phyloP scores from a whole-genome alignment of 2,888 invertebrate genomes.

The Eulithis prunata region DNA sequence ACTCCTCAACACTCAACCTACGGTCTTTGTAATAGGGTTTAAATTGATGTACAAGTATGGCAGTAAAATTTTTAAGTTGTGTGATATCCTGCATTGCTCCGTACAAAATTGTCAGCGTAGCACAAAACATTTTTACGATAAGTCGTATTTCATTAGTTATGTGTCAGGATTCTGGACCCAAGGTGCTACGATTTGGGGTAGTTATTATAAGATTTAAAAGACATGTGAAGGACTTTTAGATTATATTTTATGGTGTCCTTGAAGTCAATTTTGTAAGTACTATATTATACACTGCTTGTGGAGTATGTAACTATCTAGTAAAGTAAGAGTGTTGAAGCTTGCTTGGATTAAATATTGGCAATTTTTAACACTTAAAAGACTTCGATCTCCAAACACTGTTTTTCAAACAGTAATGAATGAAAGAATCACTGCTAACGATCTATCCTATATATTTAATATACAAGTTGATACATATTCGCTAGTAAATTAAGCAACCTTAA shows the following conservation, averaged over 20 bases:
- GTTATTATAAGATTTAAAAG: conserved; percentile 37
- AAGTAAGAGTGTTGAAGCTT: too few species aligned
- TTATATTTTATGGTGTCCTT: neutral
- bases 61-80: conserved; percentile 51
- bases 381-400: too few species aligned
- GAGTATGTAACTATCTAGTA: too few species aligned
- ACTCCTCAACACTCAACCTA: conserved; percentile 33
- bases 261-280: too few species aligned
- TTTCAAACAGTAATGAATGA: too few species aligned
- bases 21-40: conserved; percentile 29
- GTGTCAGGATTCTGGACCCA: conserved; percentile 44
- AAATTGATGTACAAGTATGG: conserved; percentile 31
- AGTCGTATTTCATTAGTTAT: conserved; percentile 66
- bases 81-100: conserved; percentile 65
- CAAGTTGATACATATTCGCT: conserved; percentile 13
- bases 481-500: conserved; percentile 43
- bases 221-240: neutral
- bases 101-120: conserved; percentile 58
- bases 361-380: too few species aligned
- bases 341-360: too few species aligned
- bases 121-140: conserved; percentile 67
- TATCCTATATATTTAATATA: neutral
- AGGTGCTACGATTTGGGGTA: conserved; percentile 52
- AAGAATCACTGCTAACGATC: too few species aligned
- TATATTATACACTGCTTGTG: too few species aligned